Evolutionary conservation across 2,888 invertebrate species (phyloP).

Genomic region (Choreutis nemorana): DNA sequence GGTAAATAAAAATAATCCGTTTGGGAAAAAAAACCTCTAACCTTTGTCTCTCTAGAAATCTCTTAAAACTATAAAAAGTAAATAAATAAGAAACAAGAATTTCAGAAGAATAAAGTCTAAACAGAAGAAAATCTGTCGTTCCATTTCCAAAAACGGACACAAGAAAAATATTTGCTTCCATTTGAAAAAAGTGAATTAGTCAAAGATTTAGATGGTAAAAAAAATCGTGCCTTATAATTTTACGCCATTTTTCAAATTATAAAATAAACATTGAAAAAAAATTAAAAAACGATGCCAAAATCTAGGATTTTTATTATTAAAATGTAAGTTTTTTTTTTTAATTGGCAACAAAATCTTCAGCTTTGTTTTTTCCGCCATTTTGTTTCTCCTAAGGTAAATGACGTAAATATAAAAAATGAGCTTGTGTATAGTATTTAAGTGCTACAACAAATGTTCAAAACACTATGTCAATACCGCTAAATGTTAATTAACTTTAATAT

Average conservation of each 20-base stretch:
- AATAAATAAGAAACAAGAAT: too few relatives aligned
- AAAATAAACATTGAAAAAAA: conserved; percentile 44
- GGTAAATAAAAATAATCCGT: too few relatives aligned
- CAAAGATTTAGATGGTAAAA: too few relatives aligned
- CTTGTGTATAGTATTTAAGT: conserved; percentile 51
- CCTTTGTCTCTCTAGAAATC: too few relatives aligned
- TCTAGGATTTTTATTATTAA: conserved; percentile 23
- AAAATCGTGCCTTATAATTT: conserved; percentile 63
- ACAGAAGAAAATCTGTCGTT: too few relatives aligned
- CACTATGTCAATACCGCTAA: conserved; percentile 45
- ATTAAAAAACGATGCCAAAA: conserved; percentile 33
- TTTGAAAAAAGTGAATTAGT: conserved; percentile 37
- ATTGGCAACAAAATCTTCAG: neutral
- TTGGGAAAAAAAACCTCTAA: too few relatives aligned
- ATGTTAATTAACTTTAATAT: conserved; percentile 24
- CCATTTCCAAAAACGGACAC: too few relatives aligned
- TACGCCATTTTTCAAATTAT: conserved; percentile 55
- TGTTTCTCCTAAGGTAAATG: conserved; percentile 11
- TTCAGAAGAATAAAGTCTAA: too few relatives aligned
- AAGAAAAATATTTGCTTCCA: too few relatives aligned
- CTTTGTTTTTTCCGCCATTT: conserved; percentile 10
- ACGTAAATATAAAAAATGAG: conserved; percentile 41
- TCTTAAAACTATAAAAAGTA: too few relatives aligned
- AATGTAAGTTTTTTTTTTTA: conserved; percentile 1
- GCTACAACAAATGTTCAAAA: conserved; percentile 54